These are phyloP conservation scores for Caenorhabditis tropicalis DNA, from an alignment of 1,140 invertebrate genomes.

Conservation along the genomic window DNA sequence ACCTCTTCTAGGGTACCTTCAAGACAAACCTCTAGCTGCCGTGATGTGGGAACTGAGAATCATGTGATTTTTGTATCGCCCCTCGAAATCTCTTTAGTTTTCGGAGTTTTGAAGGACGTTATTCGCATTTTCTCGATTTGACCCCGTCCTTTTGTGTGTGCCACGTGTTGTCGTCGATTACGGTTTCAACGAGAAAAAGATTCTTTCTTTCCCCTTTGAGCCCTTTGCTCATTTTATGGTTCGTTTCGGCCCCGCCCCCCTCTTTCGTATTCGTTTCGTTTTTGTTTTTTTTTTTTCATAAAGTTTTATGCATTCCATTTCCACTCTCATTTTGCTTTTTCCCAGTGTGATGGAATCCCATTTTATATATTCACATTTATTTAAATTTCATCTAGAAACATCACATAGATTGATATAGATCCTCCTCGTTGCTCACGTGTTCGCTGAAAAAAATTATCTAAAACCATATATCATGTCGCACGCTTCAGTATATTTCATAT, in stretches of 20 bases:
- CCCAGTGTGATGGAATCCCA: neutral
- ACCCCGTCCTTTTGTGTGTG: neutral
- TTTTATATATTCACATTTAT: neutral
- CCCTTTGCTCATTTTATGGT: neutral
- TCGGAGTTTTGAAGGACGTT: neutral
- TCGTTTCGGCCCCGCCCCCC: neutral
- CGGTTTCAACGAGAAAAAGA: slow-evolving; percentile 5
- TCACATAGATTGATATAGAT: neutral
- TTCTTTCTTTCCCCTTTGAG: neutral
- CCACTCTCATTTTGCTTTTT: neutral
- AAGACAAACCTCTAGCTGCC: neutral
- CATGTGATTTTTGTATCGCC: neutral
- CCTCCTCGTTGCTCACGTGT: slow-evolving; percentile 10
- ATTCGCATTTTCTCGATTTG: neutral
- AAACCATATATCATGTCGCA: neutral
- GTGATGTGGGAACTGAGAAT: neutral
- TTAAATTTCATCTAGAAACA: neutral
- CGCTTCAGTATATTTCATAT: neutral
- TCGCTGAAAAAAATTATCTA: slow-evolving; percentile 16
- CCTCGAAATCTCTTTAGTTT: neutral
- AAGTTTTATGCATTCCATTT: neutral
- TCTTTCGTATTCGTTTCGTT: neutral
- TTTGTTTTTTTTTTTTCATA: neutral
- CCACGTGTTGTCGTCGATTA: slow-evolving; percentile 1
- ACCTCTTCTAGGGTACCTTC: neutral